A percentile compares a stretch with the other conserved stretches of the same genome.
Conservation (phyloP, 2,113 vertebrate species). For the Garra rufa region DNA sequence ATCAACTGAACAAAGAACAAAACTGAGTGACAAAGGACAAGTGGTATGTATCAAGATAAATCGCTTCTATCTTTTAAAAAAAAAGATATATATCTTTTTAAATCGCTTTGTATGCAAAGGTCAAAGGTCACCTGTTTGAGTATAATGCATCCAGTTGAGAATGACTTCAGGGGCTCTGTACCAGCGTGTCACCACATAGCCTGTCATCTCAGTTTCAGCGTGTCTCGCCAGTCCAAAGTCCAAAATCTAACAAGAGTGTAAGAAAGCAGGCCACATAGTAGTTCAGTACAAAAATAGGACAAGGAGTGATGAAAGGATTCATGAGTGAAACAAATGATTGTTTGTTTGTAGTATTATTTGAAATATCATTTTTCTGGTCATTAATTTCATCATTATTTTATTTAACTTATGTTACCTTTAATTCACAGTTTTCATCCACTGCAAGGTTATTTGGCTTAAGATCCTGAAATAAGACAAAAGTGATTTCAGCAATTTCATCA, state of each 20-base stretch:
- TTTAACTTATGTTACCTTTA: slow-evolving; percentile 70
- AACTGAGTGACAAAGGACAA: neutral
- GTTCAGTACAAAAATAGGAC: no score
- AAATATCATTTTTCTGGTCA: neutral
- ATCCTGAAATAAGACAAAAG: slow-evolving; percentile 65
- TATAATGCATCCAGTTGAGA: slow-evolving; percentile 87
- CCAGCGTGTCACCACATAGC: slow-evolving; percentile 84
- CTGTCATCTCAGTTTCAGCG: slow-evolving; percentile 82
- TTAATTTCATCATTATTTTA: neutral
- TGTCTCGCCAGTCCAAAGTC: slow-evolving; percentile 84
- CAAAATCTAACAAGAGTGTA: slow-evolving; percentile 72
- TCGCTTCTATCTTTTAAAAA: no score
- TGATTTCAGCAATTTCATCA: neutral
- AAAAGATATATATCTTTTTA: no score
- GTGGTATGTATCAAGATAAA: no score
- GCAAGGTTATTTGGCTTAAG: slow-evolving; percentile 82
- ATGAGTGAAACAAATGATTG: neutral
- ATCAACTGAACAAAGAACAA: slow-evolving; percentile 72
- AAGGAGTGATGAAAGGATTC: neutral
- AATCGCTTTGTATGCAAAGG: neutral
- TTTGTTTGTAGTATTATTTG: neutral
- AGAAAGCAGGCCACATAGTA: neutral
- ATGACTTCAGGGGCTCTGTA: slow-evolving; percentile 84
- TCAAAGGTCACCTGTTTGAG: slow-evolving; percentile 74
- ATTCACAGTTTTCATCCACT: slow-evolving; percentile 81